Conservation (phyloP, 2,888 invertebrate species). For the Cremastinae sp. region DNA sequence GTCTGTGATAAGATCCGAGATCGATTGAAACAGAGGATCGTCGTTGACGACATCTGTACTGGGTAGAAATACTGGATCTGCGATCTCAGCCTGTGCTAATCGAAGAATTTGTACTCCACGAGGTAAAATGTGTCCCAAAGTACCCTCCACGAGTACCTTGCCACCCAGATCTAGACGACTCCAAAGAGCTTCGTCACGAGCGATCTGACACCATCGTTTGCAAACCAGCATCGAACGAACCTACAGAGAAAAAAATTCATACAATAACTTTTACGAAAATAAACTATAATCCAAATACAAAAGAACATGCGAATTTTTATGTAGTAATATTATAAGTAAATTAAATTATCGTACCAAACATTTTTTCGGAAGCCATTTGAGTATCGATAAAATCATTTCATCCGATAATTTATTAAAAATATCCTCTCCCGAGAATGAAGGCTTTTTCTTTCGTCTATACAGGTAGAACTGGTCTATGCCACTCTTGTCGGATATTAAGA, state of each 20-base stretch:
- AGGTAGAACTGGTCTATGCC: conserved; percentile 73
- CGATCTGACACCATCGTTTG: conserved; percentile 88
- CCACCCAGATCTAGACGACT: conserved; percentile 90
- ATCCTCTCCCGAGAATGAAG: conserved; percentile 81
- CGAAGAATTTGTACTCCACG: conserved; percentile 90
- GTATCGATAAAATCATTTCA: conserved; percentile 91
- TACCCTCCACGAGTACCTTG: conserved; percentile 85
- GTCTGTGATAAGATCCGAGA: conserved; percentile 72
- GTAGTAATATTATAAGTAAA: conserved; percentile 43
- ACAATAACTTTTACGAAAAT: not conserved
- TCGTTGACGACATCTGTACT: conserved; percentile 61
- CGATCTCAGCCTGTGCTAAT: conserved; percentile 90
- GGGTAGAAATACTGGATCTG: conserved; percentile 81
- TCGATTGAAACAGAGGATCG: conserved; percentile 76
- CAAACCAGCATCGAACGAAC: conserved; percentile 82
- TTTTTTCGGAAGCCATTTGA: conserved; percentile 91
- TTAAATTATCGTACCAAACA: conserved; percentile 85
- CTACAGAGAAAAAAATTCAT: conserved; percentile 51
- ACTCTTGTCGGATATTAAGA: conserved; percentile 73
- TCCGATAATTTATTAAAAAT: conserved; percentile 90
- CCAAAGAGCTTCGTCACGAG: conserved; percentile 93
- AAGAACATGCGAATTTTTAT: not conserved
- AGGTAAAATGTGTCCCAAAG: conserved; percentile 87
- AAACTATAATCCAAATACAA: not conserved
- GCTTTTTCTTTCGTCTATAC: conserved; percentile 76